Base-by-base conservation (phyloP, 2,888 invertebrate genomes). In the Zaprionus obscuricornis region DNA sequence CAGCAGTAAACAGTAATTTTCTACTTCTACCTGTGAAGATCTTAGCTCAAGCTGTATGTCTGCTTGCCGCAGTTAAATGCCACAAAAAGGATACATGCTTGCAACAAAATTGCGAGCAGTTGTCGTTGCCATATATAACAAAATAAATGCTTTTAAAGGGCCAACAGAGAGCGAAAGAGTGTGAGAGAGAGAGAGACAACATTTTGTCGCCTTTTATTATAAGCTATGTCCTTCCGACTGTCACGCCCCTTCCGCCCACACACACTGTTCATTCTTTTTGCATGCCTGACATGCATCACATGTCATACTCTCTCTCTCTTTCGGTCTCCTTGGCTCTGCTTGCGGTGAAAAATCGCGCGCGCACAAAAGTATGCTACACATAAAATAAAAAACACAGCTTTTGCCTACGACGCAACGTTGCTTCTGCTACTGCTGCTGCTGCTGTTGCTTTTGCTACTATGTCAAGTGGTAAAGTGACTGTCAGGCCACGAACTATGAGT, bases 141-240 rank as follows among this genome's bases (percentile, higher is more conserved):
- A 78, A n/a, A 74, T 60, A 64, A 57, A 72, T 49, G 59, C 58
- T 66, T 63, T 69, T 57, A 72, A 66, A 66, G 79, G 71, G 74
- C 54, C 63, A 55, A 37, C 57, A 66, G 64, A 65, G 72, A 49
- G 74, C 56, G 54, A 55, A 45, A 22, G 33, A n/a, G n/a, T n/a
- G n/a, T n/a, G n/a, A n/a, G 51, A 42, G 37, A 34, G 37, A 68
- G 33, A 34, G 68, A 20, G 67, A 49, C 57, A 77, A 69, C 81
- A 76, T 69, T 77, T 81, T 85, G 74, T 84, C 74, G 73, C 68
- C 60, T 56, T 67, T 74, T 63, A 56, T 71, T 55, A 73, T 58
- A 47, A 51, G 54, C 33, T 29, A n/a, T n/a, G n/a, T 26, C 22
- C 18, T 42, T 22, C n/a, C 16, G 11, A 3, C 6, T 5, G n/a